Base-by-base conservation (phyloP, 1,140 invertebrate species). In the Polypedilum pembai region DNA sequence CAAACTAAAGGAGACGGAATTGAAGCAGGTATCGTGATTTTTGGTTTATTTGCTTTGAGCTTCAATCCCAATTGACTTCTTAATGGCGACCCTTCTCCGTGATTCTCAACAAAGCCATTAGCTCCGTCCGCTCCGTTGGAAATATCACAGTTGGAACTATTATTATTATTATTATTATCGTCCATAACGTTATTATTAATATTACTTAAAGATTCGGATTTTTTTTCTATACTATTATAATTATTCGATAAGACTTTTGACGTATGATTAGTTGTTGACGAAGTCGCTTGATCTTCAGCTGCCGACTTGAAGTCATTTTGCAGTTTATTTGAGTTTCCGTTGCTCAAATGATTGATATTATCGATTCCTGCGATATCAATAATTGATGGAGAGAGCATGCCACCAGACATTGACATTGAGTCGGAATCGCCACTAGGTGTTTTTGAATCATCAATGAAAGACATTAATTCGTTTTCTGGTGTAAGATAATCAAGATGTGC, bases 401-500 rank as follows among this genome's bases (percentile, higher is more conserved):
- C 21, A 75, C 83, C 83, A 7, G 78, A 78, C 56, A 84, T 84
- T 81, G 78, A 78, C 56, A 84, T 84, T 81, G 84, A 84, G 79
- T 85, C 84, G 0, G 84, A 85, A 77, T 85, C 84, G 74, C 84
- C 84, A 75, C 82, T 84, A 88, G 87, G 87, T 12, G 88, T 88
- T 81, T 86, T 87, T 76, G 86, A 84, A 77, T 88, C 87, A 78
- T 88, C 87, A 75, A 88, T 88, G 76, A 88, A 88, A 45, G 85
- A 85, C 80, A 88, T 85, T 8, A 86, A 79, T 77, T 89, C 87
- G 76, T 87, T 83, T 79, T 89, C 87, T 0, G 89, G 88, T 24
- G 90, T 92, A 24, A 93, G 79, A 78, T 91, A 93, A 80, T 93
- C 90, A 65, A 93, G 85, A 83, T 94, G 92, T 15, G 88, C 91